Evolutionary conservation across 2,888 invertebrate species (phyloP), one percentile per base, ranked within the genome.

Genomic region (Congeria kusceri): DNA sequence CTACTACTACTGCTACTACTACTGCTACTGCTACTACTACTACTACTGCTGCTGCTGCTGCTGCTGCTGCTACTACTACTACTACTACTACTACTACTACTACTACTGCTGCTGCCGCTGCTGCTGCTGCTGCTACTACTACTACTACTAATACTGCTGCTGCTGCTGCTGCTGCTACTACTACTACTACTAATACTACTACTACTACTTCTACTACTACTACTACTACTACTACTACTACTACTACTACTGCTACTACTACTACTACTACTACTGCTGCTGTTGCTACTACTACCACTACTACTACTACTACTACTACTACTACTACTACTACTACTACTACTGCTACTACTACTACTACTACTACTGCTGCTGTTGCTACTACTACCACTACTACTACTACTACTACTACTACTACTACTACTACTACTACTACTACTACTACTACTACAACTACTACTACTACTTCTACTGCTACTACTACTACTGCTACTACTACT

Each of bases 301-400:
- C 61, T 69, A 57, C 61, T 59, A 69, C 44, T 69, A 61, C 44
- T 62, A 69, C 46, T 69, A 61, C 61, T 69, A 61, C 46, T 69
- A 46, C 61, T 69, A 61, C 39, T 69, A 39, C 47, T 69, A 69
- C 61, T 69, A 46, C 23, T 69, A 61, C n/a, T n/a, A n/a, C n/a
- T n/a, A n/a, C n/a, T n/a, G n/a, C n/a, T n/a, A n/a, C n/a, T n/a
- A n/a, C n/a, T n/a, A n/a, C n/a, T n/a, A n/a, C n/a, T n/a, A n/a
- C n/a, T n/a, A n/a, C n/a, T n/a, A n/a, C n/a, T n/a, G n/a, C n/a
- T n/a, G n/a, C n/a, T n/a, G n/a, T n/a, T n/a, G n/a, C n/a, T n/a
- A n/a, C n/a, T n/a, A n/a, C n/a, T n/a, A n/a, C n/a, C n/a, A n/a
- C 46, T 69, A 47, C 46, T 71, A 71, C 53, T 71, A 62, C 49